A percentile compares a stretch with the other conserved stretches of the same genome.
Evolutionary conservation across 1,140 invertebrate species (phyloP).

Genomic region (Arctopsyche grandis): DNA sequence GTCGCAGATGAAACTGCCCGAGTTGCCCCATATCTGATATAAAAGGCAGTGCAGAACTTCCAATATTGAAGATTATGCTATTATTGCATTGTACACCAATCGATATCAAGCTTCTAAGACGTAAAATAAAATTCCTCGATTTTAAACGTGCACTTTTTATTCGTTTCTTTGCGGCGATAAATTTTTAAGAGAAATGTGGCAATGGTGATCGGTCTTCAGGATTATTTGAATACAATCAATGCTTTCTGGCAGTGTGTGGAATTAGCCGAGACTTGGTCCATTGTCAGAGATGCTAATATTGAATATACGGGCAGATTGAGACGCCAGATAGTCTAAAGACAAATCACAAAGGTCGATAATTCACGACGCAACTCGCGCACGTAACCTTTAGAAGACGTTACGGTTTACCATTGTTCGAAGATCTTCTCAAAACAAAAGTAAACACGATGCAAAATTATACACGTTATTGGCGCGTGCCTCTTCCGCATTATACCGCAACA

Average conservation of each 20-base stretch:
- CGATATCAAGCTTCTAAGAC: not conserved
- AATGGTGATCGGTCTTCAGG: not conserved
- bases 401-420: constrained; percentile 49
- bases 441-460: constrained; percentile 48
- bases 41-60: not conserved
- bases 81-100: not conserved
- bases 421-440: constrained; percentile 46
- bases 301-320: constrained; percentile 42
- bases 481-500: not conserved
- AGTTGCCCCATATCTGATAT: constrained; percentile 9
- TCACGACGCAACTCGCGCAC: constrained; percentile 39
- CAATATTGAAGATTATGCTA: not conserved
- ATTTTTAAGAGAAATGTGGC: not conserved
- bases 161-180: not conserved
- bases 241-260: not conserved
- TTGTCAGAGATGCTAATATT: constrained; percentile 29
- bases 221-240: constrained; percentile 39
- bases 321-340: constrained; percentile 48
- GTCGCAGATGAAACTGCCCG: not conserved
- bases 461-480: constrained; percentile 27
- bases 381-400: constrained; percentile 46
- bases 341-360: constrained; percentile 54
- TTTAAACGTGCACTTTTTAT: not conserved
- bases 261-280: constrained; percentile 8
- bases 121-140: not conserved